A percentile compares a stretch with the other conserved stretches of the same genome.
Conservation (phyloP, 2,888 invertebrate genomes). For the Morpho deidamia region DNA sequence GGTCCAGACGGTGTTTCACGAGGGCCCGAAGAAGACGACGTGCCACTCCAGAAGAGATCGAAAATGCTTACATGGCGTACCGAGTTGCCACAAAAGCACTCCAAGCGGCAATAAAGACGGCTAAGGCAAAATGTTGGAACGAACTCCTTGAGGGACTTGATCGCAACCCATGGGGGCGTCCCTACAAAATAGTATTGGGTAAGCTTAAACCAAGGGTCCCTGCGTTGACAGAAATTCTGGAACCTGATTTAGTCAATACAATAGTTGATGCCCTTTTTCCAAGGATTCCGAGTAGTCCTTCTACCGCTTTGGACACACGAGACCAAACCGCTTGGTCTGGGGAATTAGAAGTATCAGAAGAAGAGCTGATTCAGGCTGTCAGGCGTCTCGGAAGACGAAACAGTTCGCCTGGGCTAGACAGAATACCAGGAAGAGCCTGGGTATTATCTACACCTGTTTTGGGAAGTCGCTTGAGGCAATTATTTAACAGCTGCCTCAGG, state of each 20-base stretch:
- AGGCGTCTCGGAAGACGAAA: no score
- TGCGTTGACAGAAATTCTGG: conserved; percentile 18
- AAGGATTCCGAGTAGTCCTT: no score
- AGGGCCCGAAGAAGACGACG: conserved; percentile 3
- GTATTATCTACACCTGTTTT: no score
- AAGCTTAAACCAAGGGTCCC: conserved; percentile 20
- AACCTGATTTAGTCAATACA: background rate
- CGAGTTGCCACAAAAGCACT: background rate
- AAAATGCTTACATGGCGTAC: background rate
- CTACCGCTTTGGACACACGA: no score
- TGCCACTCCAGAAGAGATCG: background rate
- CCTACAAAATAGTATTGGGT: no score
- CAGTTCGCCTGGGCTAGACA: no score
- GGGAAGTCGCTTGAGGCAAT: no score
- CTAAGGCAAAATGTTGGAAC: conserved; percentile 10
- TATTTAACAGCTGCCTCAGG: no score
- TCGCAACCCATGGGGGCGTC: conserved; percentile 16
- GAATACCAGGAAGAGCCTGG: no score
- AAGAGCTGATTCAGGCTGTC: no score
- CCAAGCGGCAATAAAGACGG: conserved; percentile 1
- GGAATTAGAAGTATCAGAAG: no score
- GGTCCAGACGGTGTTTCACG: conserved; percentile 10
- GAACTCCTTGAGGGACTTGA: conserved; percentile 12
- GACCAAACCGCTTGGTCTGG: no score
- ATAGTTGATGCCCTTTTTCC: conserved; percentile 1